These are phyloP conservation scores for Lagopus leucura DNA, from an alignment of 2,113 vertebrate genomes.

Conservation along the genomic window DNA sequence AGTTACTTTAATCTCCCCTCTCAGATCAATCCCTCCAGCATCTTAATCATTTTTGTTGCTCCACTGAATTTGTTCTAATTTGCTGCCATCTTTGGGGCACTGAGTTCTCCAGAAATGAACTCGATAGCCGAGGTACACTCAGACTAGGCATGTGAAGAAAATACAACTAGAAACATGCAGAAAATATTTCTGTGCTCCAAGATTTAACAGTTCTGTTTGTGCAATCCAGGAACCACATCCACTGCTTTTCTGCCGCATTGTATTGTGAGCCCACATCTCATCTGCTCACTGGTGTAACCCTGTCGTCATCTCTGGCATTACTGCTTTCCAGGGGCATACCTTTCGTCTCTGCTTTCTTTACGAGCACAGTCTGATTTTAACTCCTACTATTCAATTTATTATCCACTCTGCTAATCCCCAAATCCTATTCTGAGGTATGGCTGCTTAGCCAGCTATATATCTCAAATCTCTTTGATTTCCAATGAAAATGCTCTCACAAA, in stretches of 20 bases:
- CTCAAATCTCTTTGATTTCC: slow-evolving; percentile 68
- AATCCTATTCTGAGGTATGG: slow-evolving; percentile 69
- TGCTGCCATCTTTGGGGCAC: slow-evolving; percentile 64
- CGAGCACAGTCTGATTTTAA: slow-evolving; percentile 41
- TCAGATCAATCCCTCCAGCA: slow-evolving; percentile 66
- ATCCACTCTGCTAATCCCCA: slow-evolving; percentile 61
- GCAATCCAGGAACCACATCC: slow-evolving; percentile 11
- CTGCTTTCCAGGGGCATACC: slow-evolving; percentile 43
- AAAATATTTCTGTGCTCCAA: not conserved
- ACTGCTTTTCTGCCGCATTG: not conserved
- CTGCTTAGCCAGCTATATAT: slow-evolving; percentile 65
- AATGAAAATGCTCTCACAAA: slow-evolving; percentile 47
- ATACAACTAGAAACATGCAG: not conserved
- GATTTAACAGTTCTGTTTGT: not conserved
- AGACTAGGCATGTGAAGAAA: not conserved
- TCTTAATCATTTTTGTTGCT: slow-evolving; percentile 68
- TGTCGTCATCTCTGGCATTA: slow-evolving; percentile 12
- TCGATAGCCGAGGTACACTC: not conserved
- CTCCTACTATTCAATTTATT: slow-evolving; percentile 67
- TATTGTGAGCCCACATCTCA: not conserved
- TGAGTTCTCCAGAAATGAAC: slow-evolving; percentile 17
- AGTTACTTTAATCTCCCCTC: slow-evolving; percentile 67
- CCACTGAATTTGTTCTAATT: slow-evolving; percentile 65
- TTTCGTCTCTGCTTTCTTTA: slow-evolving; percentile 58
- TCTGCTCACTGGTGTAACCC: not conserved